phyloP scores from a whole-genome alignment of 2,888 invertebrate species.

The Nomada flava region DNA sequence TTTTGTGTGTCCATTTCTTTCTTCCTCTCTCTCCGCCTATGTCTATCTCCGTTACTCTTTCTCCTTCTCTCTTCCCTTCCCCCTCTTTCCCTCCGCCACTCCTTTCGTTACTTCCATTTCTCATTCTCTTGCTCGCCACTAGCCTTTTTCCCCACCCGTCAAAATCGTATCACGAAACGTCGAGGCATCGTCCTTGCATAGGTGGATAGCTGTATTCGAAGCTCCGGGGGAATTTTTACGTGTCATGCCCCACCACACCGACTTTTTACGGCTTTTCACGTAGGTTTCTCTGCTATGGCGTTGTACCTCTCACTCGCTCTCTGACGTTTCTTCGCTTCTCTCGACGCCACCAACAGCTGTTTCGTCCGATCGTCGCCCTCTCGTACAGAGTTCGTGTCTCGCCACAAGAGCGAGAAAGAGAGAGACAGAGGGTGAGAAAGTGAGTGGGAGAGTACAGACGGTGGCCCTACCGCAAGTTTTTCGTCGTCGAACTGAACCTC shows the following conservation, averaged over 20 bases:
- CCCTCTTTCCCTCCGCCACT: constrained; percentile 49
- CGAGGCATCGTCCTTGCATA: constrained; percentile 69
- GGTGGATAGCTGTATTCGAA: constrained; percentile 47
- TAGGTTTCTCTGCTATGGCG: constrained; percentile 61
- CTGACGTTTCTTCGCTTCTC: constrained; percentile 72
- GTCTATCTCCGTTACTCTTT: constrained; percentile 20
- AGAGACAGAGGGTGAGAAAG: constrained; percentile 23
- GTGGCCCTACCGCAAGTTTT: constrained; percentile 66
- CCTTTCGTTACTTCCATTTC: constrained; percentile 63
- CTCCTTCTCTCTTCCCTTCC: constrained; percentile 24
- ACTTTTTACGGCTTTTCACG: constrained; percentile 66
- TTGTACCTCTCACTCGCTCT: constrained; percentile 69
- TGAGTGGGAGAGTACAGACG: constrained; percentile 51
- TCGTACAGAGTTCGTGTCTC: constrained; percentile 60
- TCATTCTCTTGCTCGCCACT: constrained; percentile 57
- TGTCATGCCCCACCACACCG: constrained; percentile 69
- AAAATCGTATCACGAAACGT: constrained; percentile 63
- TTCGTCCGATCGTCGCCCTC: constrained; percentile 75
- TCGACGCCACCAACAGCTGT: constrained; percentile 75
- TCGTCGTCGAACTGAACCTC: constrained; percentile 58
- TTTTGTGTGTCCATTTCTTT: constrained; percentile 40
- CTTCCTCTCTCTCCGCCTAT: constrained; percentile 1
- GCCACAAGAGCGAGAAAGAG: constrained; percentile 44
- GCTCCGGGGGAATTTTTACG: constrained; percentile 61
- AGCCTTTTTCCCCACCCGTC: constrained; percentile 55